Conservation (phyloP, 2,888 invertebrate species). For the Bhutanitis thaidina region DNA sequence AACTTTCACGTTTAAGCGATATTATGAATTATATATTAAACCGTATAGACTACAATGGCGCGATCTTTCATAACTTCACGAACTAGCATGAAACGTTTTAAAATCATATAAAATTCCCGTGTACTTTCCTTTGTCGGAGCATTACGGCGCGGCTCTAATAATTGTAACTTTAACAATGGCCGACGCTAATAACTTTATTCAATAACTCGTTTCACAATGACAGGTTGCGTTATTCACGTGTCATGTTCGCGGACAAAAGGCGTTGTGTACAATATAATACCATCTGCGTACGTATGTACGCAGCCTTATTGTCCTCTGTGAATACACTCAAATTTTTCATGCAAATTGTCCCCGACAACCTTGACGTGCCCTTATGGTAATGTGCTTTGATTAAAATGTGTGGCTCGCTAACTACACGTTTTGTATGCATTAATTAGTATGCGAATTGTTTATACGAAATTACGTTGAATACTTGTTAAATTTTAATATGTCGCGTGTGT, state of each 20-base stretch:
- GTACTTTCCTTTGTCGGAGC: neutral
- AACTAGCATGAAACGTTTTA: neutral
- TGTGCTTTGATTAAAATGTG: slow-evolving; percentile 30
- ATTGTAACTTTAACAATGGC: slow-evolving; percentile 35
- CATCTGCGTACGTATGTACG: slow-evolving; percentile 5
- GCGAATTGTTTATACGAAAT: neutral
- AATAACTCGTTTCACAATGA: slow-evolving; percentile 49
- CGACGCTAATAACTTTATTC: slow-evolving; percentile 46
- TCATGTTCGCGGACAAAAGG: slow-evolving; percentile 21
- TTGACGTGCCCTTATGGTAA: slow-evolving; percentile 28
- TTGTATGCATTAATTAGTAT: slow-evolving; percentile 25
- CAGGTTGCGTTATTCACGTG: slow-evolving; percentile 24
- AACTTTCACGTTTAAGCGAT: too few relatives aligned
- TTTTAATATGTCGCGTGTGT: neutral
- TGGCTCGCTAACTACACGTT: slow-evolving; percentile 23
- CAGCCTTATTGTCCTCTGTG: slow-evolving; percentile 33
- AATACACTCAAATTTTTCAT: slow-evolving; percentile 40
- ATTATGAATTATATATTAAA: too few relatives aligned
- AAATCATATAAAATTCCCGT: neutral
- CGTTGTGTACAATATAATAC: slow-evolving; percentile 2
- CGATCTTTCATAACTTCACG: neutral
- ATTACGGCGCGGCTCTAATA: slow-evolving; percentile 6
- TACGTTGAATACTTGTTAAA: neutral
- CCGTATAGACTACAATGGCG: too few relatives aligned
- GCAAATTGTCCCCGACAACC: slow-evolving; percentile 28